These are phyloP conservation scores for Chloromyia formosa DNA, from an alignment of 2,888 invertebrate species.

Conservation along the genomic window DNA sequence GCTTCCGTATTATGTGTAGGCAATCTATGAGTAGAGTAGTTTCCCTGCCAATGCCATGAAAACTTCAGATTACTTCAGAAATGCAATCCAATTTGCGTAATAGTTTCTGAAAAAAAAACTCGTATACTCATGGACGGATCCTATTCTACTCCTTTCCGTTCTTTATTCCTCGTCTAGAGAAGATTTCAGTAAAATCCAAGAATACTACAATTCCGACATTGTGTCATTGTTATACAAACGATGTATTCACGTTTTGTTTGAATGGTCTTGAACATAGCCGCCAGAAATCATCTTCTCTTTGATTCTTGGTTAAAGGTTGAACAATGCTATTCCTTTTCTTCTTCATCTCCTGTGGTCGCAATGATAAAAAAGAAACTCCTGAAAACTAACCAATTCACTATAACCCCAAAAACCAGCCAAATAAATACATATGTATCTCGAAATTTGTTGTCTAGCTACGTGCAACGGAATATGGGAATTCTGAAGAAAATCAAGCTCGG, in stretches of 20 bases:
- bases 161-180: not conserved
- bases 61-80: too few species aligned
- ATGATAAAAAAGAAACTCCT: not conserved
- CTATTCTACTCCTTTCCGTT: not conserved
- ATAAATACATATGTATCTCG: not conserved
- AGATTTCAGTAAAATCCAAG: not conserved
- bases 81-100: constrained; percentile 27
- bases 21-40: too few species aligned
- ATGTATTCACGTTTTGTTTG: constrained; percentile 16
- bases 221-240: constrained; percentile 31
- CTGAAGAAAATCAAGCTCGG: not conserved
- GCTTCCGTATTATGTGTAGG: too few species aligned
- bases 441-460: not conserved
- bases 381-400: constrained; percentile 16
- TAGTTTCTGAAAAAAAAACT: not conserved
- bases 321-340: constrained; percentile 19
- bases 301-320: constrained; percentile 18
- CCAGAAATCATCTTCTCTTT: not conserved
- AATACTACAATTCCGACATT: constrained; percentile 1
- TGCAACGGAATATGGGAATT: not conserved
- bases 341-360: constrained; percentile 11
- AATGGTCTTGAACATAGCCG: not conserved
- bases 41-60: too few species aligned
- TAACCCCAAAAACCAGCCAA: not conserved
- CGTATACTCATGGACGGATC: not conserved